Evolutionary conservation across 2,797 vertebrate genomes (phyloP).

Genomic region (Hippoglossus hippoglossus): DNA sequence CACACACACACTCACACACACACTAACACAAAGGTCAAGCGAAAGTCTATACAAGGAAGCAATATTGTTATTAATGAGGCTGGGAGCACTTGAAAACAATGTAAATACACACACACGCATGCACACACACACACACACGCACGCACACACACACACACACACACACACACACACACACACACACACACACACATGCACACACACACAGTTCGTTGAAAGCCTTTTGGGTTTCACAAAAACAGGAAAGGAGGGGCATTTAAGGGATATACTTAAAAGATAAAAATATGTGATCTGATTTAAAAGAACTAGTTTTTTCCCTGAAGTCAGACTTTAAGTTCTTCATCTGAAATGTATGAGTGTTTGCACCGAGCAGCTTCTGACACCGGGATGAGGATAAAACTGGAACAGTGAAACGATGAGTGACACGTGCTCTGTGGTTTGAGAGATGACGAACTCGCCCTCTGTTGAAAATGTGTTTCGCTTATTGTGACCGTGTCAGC

Average conservation of each 20-base stretch:
- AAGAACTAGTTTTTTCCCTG: neutral
- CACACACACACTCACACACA: neutral
- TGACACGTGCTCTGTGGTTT: neutral
- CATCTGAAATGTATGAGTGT: neutral
- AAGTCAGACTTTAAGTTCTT: neutral
- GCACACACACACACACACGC: slow-evolving; percentile 3
- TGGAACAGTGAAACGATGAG: neutral
- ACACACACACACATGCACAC: neutral
- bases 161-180: slow-evolving; percentile 2
- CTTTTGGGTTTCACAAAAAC: slow-evolving; percentile 53
- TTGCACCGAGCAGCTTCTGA: too few species aligned
- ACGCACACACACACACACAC: slow-evolving; percentile 22
- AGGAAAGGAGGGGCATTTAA: slow-evolving; percentile 57
- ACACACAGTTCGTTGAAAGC: slow-evolving; percentile 6
- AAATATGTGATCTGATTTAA: neutral
- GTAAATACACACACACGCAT: slow-evolving; percentile 30
- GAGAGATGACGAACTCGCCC: neutral
- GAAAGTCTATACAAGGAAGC: slow-evolving; percentile 78
- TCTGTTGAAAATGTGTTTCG: too few species aligned
- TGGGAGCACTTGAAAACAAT: slow-evolving; percentile 60
- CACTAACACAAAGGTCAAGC: slow-evolving; percentile 54
- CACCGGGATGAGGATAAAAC: too few species aligned
- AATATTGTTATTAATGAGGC: slow-evolving; percentile 80
- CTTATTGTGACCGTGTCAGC: too few species aligned
- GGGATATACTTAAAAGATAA: neutral